Evolutionary conservation across 2,113 vertebrate species (phyloP).

Genomic region (Tetrao urogallus): DNA sequence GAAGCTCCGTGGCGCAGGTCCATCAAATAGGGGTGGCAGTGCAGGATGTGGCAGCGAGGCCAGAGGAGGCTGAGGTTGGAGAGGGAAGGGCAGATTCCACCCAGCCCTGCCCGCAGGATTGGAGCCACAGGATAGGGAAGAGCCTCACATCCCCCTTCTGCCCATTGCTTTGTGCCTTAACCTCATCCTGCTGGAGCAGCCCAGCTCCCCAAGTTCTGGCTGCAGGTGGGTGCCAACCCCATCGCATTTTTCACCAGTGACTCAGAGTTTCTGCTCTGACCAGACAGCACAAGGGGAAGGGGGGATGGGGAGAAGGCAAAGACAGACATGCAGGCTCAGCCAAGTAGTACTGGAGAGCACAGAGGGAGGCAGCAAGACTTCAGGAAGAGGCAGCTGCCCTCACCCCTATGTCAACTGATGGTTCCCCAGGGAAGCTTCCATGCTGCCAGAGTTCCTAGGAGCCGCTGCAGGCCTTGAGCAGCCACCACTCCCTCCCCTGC

Average conservation of each 20-base stretch:
- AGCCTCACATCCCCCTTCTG: background rate
- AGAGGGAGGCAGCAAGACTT: background rate
- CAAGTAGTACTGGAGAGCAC: background rate
- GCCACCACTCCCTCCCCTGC: background rate
- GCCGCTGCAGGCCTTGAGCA: background rate
- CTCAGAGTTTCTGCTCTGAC: background rate
- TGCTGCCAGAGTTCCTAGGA: background rate
- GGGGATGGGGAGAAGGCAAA: too few species aligned
- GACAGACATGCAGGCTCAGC: background rate
- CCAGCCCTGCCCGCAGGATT: background rate
- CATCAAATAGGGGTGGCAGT: background rate
- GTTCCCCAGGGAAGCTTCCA: background rate
- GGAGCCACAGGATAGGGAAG: background rate
- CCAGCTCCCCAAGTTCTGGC: background rate
- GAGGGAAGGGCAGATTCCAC: accelerated
- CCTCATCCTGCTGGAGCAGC: background rate
- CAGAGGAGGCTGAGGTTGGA: background rate
- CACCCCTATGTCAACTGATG: background rate
- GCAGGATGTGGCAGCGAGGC: background rate
- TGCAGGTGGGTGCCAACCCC: background rate
- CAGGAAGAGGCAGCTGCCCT: background rate
- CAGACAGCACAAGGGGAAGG: background rate
- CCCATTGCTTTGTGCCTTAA: background rate
- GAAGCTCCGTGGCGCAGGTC: accelerated
- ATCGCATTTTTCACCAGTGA: background rate